Evolutionary conservation across 2,888 invertebrate species (phyloP).

Genomic region (Oscheius sp.): DNA sequence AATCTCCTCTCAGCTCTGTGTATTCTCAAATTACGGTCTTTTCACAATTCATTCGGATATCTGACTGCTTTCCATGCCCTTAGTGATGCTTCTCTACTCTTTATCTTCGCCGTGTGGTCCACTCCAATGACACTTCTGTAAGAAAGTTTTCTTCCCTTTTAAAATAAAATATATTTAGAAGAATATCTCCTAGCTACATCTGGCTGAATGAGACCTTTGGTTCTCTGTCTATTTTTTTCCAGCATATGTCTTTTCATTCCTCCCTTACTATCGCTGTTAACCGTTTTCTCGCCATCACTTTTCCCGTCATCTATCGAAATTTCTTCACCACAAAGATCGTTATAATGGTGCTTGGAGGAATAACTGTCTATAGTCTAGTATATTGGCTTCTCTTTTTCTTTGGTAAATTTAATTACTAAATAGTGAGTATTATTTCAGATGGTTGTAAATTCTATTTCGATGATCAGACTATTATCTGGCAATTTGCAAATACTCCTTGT

Average conservation of each 20-base stretch:
- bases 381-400: slow-evolving; percentile 5
- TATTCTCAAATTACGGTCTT: not conserved
- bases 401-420: not conserved
- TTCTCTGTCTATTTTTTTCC: slow-evolving; percentile 5
- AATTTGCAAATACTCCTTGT: slow-evolving; percentile 1
- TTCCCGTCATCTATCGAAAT: slow-evolving; percentile 1
- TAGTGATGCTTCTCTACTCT: slow-evolving; percentile 4
- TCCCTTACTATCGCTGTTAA: slow-evolving; percentile 4
- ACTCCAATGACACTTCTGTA: not conserved
- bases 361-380: not conserved
- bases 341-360: not conserved
- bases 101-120: slow-evolving; percentile 10
- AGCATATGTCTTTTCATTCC: not conserved
- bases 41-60: slow-evolving; percentile 4
- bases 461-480: slow-evolving; percentile 5
- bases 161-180: not conserved
- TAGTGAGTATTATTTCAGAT: not conserved
- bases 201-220: slow-evolving; percentile 7
- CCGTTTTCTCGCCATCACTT: slow-evolving; percentile 2
- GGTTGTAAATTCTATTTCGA: slow-evolving; percentile 7
- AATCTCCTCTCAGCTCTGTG: not conserved
- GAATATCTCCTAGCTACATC: not conserved
- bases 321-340: not conserved
- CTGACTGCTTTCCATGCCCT: slow-evolving; percentile 5
- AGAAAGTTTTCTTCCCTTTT: not conserved